Conservation (phyloP, 1,140 invertebrate genomes). For the Notospermus geniculatus region DNA sequence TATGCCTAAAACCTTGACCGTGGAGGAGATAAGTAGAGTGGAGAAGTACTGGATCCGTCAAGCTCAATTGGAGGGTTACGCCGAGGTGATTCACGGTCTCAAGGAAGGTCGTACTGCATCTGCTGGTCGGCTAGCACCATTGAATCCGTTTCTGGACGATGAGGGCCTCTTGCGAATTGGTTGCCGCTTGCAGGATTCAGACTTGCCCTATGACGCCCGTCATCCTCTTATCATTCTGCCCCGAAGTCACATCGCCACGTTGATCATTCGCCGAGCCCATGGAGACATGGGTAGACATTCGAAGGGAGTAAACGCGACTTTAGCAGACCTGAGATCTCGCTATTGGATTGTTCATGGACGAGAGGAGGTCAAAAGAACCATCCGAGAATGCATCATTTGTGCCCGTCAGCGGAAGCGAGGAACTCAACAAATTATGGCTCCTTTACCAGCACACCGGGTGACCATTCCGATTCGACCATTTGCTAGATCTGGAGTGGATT, state of each 20-base stretch:
- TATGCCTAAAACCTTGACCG: too few species aligned
- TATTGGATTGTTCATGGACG: slow-evolving; percentile 6
- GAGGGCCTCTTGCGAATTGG: not conserved
- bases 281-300: not conserved
- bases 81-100: not conserved
- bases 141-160: not conserved
- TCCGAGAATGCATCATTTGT: not conserved
- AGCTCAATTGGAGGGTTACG: not conserved
- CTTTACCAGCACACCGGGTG: not conserved
- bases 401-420: not conserved
- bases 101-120: too few species aligned
- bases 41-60: not conserved
- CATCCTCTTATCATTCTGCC: slow-evolving; percentile 6
- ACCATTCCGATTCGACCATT: not conserved
- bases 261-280: not conserved
- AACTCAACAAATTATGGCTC: not conserved
- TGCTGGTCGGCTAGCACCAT: not conserved
- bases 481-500: slow-evolving; percentile 13
- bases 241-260: not conserved
- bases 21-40: too few species aligned
- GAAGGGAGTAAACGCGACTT: not conserved
- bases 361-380: not conserved
- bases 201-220: not conserved
- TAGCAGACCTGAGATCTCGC: not conserved
- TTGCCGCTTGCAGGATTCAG: not conserved